Evolutionary conservation across 1,140 invertebrate species (phyloP).

Genomic region (Globodera rostochiensis): DNA sequence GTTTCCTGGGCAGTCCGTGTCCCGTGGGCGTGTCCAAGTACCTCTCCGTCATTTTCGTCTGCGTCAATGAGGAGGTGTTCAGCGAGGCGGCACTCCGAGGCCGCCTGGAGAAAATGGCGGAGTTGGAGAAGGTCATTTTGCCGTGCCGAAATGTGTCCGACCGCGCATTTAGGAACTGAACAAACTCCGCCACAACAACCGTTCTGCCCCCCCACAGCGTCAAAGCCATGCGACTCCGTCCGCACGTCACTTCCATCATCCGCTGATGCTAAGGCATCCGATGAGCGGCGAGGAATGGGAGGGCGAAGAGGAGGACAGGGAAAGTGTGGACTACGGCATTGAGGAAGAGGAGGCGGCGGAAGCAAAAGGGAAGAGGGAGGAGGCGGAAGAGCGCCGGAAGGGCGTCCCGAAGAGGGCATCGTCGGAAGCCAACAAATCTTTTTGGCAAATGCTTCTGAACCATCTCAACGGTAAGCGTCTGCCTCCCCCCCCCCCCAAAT

Average conservation of each 20-base stretch:
- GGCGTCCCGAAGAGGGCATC: background rate
- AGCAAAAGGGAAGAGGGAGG: background rate
- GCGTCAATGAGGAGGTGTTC: constrained; percentile 58
- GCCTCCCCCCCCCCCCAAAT: background rate
- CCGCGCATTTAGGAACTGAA: constrained; percentile 9
- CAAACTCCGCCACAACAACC: constrained; percentile 34
- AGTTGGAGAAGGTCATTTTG: constrained; percentile 44
- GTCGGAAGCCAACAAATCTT: background rate
- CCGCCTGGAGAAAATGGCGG: constrained; percentile 51
- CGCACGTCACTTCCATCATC: constrained; percentile 15
- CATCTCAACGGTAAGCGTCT: background rate
- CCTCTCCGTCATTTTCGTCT: constrained; percentile 50
- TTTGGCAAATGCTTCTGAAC: background rate
- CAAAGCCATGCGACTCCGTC: background rate
- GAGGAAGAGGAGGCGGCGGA: background rate
- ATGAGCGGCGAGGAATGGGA: constrained; percentile 6
- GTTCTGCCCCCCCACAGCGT: background rate
- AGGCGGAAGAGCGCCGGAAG: background rate
- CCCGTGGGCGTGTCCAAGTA: constrained; percentile 44
- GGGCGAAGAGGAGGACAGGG: constrained; percentile 2
- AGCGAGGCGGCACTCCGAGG: constrained; percentile 55
- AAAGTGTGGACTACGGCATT: constrained; percentile 25
- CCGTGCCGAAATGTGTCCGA: background rate
- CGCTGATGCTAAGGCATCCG: constrained; percentile 7
- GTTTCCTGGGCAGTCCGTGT: constrained; percentile 52